phyloP scores from a whole-genome alignment of 53 echinoderm and acorn worm species.

The Zoroaster sp. region DNA sequence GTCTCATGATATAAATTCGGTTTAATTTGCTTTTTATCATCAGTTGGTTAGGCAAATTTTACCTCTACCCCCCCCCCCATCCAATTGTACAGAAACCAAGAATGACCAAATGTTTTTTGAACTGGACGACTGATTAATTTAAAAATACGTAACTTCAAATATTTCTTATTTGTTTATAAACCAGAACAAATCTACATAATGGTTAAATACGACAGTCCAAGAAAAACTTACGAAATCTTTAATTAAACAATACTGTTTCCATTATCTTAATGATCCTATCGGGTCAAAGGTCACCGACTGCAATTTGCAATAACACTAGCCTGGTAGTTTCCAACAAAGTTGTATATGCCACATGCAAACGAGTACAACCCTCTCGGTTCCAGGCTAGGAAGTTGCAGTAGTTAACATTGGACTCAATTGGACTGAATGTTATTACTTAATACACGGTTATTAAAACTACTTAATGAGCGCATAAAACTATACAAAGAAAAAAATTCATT shows the following conservation, averaged over 20 bases:
- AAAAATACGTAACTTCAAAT: neutral
- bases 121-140: neutral
- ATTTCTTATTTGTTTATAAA: neutral
- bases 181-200: neutral
- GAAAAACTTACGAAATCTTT: neutral
- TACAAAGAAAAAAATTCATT: neutral
- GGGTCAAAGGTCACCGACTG: neutral
- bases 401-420: neutral
- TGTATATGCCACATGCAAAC: neutral
- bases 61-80: neutral
- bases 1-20: too few relatives aligned
- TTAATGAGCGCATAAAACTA: neutral
- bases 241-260: slow-evolving; percentile 22
- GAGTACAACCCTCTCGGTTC: neutral
- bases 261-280: neutral
- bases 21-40: neutral
- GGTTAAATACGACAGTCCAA: slow-evolving; percentile 22
- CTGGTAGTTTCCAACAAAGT: neutral
- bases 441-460: neutral
- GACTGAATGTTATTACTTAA: neutral
- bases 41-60: neutral
- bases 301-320: neutral
- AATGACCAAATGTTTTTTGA: neutral
- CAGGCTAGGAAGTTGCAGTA: neutral
- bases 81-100: neutral